Conservation (phyloP, 2,888 invertebrate species). For the Automeris io region DNA sequence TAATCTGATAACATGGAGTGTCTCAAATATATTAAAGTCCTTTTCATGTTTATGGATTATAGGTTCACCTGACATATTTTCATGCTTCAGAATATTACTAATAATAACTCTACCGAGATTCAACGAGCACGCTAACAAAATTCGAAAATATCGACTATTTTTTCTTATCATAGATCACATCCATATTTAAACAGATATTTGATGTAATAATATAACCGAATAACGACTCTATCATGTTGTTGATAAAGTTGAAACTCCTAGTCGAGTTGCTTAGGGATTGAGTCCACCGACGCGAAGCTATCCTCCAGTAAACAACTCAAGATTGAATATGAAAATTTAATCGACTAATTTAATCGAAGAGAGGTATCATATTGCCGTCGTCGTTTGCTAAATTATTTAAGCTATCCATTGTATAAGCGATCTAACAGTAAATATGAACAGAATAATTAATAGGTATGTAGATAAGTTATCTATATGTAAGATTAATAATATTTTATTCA, state of each 20-base stretch:
- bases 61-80: too few species aligned
- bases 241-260: constrained; percentile 21
- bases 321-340: constrained; percentile 90
- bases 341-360: constrained; percentile 82
- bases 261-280: constrained; percentile 11
- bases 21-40: too few species aligned
- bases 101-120: constrained; percentile 3
- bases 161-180: constrained; percentile 38
- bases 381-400: constrained; percentile 39
- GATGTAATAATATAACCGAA: constrained; percentile 6
- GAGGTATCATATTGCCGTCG: constrained; percentile 42
- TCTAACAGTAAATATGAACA: constrained; percentile 5
- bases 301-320: constrained; percentile 81
- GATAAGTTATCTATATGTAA: too few species aligned
- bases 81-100: neutral
- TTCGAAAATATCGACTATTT: constrained; percentile 29
- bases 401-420: neutral
- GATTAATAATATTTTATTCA: constrained; percentile 9
- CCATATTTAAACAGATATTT: constrained; percentile 33
- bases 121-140: constrained; percentile 18
- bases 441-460: too few species aligned
- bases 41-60: too few species aligned
- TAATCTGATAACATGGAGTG: too few species aligned
- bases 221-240: constrained; percentile 13
- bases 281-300: constrained; percentile 40